Evolutionary conservation across 2,888 invertebrate genomes (phyloP).

Genomic region (Melinaea menophilus): DNA sequence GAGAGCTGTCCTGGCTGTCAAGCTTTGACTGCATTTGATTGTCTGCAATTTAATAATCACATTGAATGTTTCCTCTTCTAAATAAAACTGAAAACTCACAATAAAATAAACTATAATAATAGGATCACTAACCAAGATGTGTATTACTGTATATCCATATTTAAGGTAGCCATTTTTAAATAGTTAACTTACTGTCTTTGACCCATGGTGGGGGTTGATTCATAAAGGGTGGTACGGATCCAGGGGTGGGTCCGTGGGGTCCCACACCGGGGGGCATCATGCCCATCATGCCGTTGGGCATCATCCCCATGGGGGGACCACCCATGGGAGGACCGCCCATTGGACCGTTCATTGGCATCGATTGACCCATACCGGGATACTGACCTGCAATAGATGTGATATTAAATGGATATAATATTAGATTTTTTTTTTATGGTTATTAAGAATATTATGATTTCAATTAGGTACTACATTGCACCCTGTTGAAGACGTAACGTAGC

Average conservation of each 20-base stretch:
- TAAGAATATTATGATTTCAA: too few species aligned
- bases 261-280: constrained; percentile 79
- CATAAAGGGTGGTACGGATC: constrained; percentile 54
- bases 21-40: constrained; percentile 31
- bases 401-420: background rate
- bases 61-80: background rate
- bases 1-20: constrained; percentile 35
- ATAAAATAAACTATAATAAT: too few species aligned
- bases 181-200: constrained; percentile 50
- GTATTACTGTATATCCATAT: background rate
- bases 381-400: constrained; percentile 34
- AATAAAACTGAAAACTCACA: too few species aligned
- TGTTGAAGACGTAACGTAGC: too few species aligned
- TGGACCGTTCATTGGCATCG: constrained; percentile 41
- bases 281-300: constrained; percentile 52
- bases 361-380: constrained; percentile 39
- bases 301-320: constrained; percentile 45
- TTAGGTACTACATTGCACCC: too few species aligned
- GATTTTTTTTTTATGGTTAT: too few species aligned
- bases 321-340: constrained; percentile 44
- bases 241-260: constrained; percentile 40
- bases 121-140: background rate
- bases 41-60: constrained; percentile 5
- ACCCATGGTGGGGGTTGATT: constrained; percentile 65
- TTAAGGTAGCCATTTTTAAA: background rate